Base-by-base conservation (phyloP, 92 coral and sea anemone species). In the Umimayanthus kanabou region DNA sequence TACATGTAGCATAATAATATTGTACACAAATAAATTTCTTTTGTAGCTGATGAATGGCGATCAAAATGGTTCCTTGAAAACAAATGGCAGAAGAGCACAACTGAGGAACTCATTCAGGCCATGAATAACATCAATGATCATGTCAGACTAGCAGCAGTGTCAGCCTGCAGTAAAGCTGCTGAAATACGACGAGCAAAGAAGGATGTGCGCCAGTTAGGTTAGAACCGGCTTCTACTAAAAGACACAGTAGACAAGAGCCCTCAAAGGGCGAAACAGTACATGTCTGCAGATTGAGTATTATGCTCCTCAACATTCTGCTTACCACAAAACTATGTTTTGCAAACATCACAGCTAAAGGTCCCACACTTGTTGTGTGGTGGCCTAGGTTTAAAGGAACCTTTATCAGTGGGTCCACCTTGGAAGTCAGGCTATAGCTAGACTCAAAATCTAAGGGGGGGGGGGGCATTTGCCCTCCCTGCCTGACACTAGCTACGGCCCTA, bases 161-260 rank as follows among this genome's bases (percentile, higher is more conserved):
- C 99, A 8, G 99, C 99, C 14, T 95, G 99, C 79, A 93, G 98
- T 76, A 97, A 97, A 74, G 99, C 98, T 28, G 95, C 99, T 6
- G 95, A 96, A 87, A 89, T 97, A 13, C 93, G 98, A 20, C 94
- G 92, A 73, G 87, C 86, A 67, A 93, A 91, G 85, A 95, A 82
- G 78, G 93, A 96, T 50, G 94, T 91, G 79, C 96, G 90, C 55
- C 90, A 92, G 39, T 73, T 97, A 49, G 91, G 91, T 88, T 7
- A 88, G 91, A 42, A 85, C 0, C 25, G n/a, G n/a, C n/a, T n/a
- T 50, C 25, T 14, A 20, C 1, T 39, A 20, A 9, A 8, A 23
- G 15, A 43, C 58, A 18, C n/a, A 75, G 16, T 55, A 10, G 20
- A 15, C 11, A n/a, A n/a, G n/a, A n/a, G n/a, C n/a, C n/a, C n/a